Base-by-base conservation (phyloP, 2,888 invertebrate genomes). In the Megastigmus dorsalis region DNA sequence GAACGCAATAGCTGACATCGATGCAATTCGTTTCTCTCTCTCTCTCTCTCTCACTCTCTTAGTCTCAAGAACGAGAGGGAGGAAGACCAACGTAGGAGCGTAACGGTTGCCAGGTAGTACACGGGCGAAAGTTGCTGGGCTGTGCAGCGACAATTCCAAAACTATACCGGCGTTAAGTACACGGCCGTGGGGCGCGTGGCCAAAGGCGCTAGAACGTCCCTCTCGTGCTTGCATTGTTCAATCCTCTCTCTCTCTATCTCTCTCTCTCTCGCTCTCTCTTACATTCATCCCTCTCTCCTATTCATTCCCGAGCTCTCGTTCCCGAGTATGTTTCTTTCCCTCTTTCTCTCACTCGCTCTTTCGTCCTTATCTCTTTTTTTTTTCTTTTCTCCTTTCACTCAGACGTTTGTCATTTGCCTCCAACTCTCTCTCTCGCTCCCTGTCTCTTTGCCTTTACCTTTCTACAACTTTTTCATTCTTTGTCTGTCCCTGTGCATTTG, bases 171-270 rank as follows among this genome's bases (percentile, higher is more conserved):
- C 80, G 82, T 83, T 86, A 86, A 86, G 86, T 84, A 83, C 83
- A 84, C 79, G 82, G 82, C 85, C 83, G 82, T 78, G 80, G 82
- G 86, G 83, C 84, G 82, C 82, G 82, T 86, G 84, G 86, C 87
- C 86, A 84, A 84, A 86, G 87, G 88, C 87, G 84, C 80, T 85
- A 81, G 81, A 82, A 84, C 86, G 82, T 83, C 83, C 85, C 85
- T 84, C 85, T 84, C 80, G 79, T 84, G 80, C 85, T 82, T 85
- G 84, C 86, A 86, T 87, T 87, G 87, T 87, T 87, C 85, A 74
- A 57, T 65, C 75, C 60, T 60, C 72, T 59, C 57, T 75, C 78
- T 45, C 68, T 67, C 57, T 57, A 50, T 80, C 80, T 73, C 69
- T 74, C 71, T 65, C 77, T 50, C 48, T 36, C 33, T 26, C 20